These are phyloP conservation scores for Notarius quadriscutis DNA, from an alignment of 2,113 vertebrate species.

Conservation along the genomic window DNA sequence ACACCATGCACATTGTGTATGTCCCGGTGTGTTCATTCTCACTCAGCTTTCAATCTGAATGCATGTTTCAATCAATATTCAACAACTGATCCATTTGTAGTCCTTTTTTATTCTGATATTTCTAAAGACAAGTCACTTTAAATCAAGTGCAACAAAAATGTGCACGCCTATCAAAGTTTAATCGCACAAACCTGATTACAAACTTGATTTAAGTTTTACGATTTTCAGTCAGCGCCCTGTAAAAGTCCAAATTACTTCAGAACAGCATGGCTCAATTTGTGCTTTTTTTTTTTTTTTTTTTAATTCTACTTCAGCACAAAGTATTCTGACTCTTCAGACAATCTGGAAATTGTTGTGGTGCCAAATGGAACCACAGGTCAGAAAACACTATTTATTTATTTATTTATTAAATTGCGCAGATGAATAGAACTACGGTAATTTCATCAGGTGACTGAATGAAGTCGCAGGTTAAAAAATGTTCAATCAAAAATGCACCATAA, in stretches of 20 bases:
- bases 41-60: not conserved
- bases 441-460: not conserved
- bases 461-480: not conserved
- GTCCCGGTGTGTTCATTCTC: not conserved
- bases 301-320: not conserved
- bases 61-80: not conserved
- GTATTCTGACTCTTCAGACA: not conserved
- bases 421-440: not conserved
- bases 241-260: not conserved
- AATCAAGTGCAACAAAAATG: not conserved
- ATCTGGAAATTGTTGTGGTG: not conserved
- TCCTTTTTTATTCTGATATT: not conserved
- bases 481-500: not conserved
- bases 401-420: not conserved
- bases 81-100: not conserved
- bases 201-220: not conserved
- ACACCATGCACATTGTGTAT: not conserved
- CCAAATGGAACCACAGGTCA: not conserved
- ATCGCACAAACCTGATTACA: not conserved
- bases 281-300: not conserved
- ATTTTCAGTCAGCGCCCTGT: too few relatives aligned
- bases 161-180: not conserved
- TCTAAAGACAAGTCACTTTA: not conserved
- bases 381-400: not conserved
- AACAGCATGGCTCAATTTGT: not conserved